phyloP scores from a whole-genome alignment of 2,797 vertebrate species.

The Cryptoblepharus egeriae region DNA sequence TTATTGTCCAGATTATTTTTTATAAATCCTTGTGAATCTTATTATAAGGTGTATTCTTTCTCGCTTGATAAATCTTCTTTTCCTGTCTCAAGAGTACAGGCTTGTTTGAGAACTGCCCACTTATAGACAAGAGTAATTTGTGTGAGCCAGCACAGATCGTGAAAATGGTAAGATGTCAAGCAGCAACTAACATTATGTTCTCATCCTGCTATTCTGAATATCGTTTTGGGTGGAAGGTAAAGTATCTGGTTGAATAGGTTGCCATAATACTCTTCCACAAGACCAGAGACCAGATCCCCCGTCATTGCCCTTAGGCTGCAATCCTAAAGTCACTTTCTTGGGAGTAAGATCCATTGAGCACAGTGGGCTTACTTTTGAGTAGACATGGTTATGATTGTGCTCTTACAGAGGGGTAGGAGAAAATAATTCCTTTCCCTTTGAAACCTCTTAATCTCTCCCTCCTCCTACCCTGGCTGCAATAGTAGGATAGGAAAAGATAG shows the following conservation, averaged over 20 bases:
- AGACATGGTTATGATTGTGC: too few species aligned
- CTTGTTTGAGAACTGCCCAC: slow-evolving; percentile 54
- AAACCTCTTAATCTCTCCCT: too few species aligned
- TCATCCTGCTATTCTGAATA: not conserved
- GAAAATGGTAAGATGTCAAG: slow-evolving; percentile 61
- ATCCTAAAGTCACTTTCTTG: too few species aligned
- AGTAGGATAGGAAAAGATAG: too few species aligned
- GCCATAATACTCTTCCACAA: too few species aligned
- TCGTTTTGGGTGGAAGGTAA: not conserved
- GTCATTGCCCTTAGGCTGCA: too few species aligned
- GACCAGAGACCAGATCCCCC: too few species aligned
- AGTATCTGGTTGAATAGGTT: not conserved
- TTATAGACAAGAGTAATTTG: slow-evolving; percentile 24
- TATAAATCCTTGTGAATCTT: not conserved
- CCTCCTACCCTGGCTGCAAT: too few species aligned
- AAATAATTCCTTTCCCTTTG: too few species aligned
- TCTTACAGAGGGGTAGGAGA: too few species aligned
- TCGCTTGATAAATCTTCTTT: not conserved
- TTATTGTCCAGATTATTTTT: not conserved
- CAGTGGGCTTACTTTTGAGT: too few species aligned
- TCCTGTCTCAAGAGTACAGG: slow-evolving; percentile 46
- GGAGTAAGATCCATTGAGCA: too few species aligned
- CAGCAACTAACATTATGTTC: not conserved
- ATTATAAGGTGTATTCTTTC: not conserved
- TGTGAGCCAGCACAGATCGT: slow-evolving; percentile 57